phyloP scores from a whole-genome alignment of 2,797 vertebrate genomes.

The Danio jaintianensis region DNA sequence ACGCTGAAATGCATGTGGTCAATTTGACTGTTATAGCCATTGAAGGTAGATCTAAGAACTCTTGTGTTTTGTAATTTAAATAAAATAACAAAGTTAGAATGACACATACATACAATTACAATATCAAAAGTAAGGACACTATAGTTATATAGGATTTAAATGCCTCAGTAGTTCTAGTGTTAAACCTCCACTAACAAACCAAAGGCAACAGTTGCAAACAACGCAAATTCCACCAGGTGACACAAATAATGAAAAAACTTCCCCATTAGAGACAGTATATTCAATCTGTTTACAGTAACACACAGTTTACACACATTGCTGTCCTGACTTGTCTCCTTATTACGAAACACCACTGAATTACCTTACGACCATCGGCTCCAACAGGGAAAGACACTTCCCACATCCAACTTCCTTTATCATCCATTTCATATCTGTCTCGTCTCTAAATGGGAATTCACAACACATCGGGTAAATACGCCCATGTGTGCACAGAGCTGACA shows the following conservation, averaged over 20 bases:
- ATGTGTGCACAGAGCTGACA: slow-evolving; percentile 45
- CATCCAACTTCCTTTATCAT: slow-evolving; percentile 17
- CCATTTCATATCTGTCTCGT: slow-evolving; percentile 15
- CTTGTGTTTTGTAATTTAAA: too few species aligned
- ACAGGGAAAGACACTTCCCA: slow-evolving; percentile 21
- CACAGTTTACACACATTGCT: background rate
- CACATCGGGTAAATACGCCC: slow-evolving; percentile 22
- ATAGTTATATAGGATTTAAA: too few species aligned
- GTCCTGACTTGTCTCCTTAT: slow-evolving; percentile 10
- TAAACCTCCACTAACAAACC: background rate
- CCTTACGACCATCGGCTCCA: background rate
- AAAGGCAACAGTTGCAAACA: background rate
- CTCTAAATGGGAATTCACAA: slow-evolving; percentile 28
- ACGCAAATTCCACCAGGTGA: background rate
- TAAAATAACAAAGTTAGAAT: too few species aligned
- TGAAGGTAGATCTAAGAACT: too few species aligned
- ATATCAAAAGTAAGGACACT: too few species aligned
- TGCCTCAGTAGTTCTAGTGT: too few species aligned
- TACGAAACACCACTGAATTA: background rate
- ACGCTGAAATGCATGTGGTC: too few species aligned
- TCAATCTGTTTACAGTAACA: background rate
- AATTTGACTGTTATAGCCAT: too few species aligned
- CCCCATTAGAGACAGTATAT: background rate
- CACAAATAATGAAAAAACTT: too few species aligned
- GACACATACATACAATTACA: too few species aligned